phyloP scores from a whole-genome alignment of 2,797 vertebrate genomes.

The Pagetopsis macropterus region DNA sequence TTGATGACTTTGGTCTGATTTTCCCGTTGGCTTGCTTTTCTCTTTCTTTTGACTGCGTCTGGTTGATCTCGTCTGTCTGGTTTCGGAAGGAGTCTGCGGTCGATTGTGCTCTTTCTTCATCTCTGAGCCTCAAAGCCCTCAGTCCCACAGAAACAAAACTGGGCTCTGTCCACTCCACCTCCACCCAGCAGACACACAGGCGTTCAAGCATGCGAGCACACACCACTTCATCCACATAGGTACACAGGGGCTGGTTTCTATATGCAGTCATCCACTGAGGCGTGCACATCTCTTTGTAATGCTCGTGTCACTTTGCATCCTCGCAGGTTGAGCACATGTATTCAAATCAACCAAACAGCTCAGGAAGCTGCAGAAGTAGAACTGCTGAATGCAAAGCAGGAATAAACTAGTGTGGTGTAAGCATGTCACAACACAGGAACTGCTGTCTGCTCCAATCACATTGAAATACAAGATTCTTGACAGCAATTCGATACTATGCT shows the following conservation, averaged over 20 bases:
- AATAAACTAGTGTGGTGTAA: too few relatives aligned
- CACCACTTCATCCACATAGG: not conserved
- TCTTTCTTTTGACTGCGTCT: conserved; percentile 22
- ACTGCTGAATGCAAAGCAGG: not conserved
- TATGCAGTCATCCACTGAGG: conserved; percentile 19
- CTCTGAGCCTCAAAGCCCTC: conserved; percentile 40
- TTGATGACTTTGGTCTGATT: conserved; percentile 48
- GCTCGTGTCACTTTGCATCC: conserved; percentile 51
- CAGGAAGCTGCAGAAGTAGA: not conserved
- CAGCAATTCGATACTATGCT: too few relatives aligned
- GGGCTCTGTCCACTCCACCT: conserved; percentile 29
- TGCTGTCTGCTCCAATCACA: too few relatives aligned
- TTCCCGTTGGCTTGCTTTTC: conserved; percentile 36
- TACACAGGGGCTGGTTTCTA: not conserved
- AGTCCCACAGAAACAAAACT: conserved; percentile 5
- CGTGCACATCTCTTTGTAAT: conserved; percentile 64
- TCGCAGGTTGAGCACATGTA: conserved; percentile 34
- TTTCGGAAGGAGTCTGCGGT: conserved; percentile 39
- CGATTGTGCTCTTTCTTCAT: conserved; percentile 35
- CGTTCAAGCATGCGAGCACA: conserved; percentile 25
- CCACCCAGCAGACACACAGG: conserved; percentile 4
- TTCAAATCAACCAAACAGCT: conserved; percentile 31
- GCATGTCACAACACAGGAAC: too few relatives aligned
- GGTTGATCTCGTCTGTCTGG: conserved; percentile 35
- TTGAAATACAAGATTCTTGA: too few relatives aligned